Percentiles rank a stretch among this genome's conserved stretches.
Evolutionary conservation across 35 echinoderm and acorn worm species (phyloP).

Genomic region (Ophiothrix spiculata): DNA sequence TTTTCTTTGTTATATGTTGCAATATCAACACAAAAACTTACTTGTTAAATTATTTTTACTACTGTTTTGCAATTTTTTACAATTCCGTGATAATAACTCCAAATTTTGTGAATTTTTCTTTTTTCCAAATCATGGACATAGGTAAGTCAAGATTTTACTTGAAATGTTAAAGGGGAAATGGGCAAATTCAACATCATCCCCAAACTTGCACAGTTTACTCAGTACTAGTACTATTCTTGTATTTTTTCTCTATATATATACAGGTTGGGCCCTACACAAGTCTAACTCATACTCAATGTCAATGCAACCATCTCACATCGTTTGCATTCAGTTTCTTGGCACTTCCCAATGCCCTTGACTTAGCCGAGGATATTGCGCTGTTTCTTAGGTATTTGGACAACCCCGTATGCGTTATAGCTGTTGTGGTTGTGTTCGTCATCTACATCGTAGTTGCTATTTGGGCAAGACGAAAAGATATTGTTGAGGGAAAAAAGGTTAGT

Average conservation of each 20-base stretch:
- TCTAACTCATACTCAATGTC: conserved; percentile 53
- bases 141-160: too few species aligned
- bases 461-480: conserved; percentile 62
- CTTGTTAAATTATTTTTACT: too few species aligned
- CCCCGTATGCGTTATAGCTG: conserved; percentile 62
- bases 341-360: conserved; percentile 67
- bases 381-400: conserved; percentile 72
- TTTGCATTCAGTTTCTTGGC: conserved; percentile 73
- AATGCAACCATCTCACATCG: conserved; percentile 70
- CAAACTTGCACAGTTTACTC: too few species aligned
- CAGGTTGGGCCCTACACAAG: conserved; percentile 78
- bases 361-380: conserved; percentile 55
- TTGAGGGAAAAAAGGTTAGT: conserved; percentile 64
- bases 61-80: too few species aligned
- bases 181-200: too few species aligned
- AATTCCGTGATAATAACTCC: too few species aligned
- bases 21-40: too few species aligned
- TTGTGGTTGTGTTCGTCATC: conserved; percentile 40
- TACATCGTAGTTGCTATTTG: conserved; percentile 52
- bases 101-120: too few species aligned
- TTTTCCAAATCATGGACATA: too few species aligned
- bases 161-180: too few species aligned
- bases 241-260: neutral
- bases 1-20: too few species aligned
- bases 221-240: too few species aligned